Evolutionary conservation across 2,113 vertebrate genomes (phyloP).

Genomic region (Peromyscus californicus): DNA sequence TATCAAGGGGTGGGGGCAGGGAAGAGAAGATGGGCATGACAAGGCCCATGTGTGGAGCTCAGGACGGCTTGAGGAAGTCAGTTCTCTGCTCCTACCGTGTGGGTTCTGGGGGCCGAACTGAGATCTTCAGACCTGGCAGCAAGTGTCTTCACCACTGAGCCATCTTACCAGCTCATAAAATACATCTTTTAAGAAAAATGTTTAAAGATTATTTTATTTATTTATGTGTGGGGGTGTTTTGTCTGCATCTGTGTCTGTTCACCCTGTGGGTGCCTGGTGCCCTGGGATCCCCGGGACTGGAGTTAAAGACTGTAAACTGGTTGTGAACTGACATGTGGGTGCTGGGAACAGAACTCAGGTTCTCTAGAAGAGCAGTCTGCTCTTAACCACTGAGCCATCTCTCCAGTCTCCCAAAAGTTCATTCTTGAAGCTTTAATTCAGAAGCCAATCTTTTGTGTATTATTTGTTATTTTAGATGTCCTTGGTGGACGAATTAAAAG

Average conservation of each 20-base stretch:
- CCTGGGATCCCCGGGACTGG: background rate
- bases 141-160: background rate
- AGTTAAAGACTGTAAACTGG: background rate
- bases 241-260: background rate
- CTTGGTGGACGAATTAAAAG: constrained; percentile 95
- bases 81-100: background rate
- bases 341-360: background rate
- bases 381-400: background rate
- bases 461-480: constrained; percentile 88
- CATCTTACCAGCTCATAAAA: background rate
- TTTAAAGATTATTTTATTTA: background rate
- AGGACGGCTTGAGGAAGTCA: background rate
- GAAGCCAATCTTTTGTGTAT: background rate
- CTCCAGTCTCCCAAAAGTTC: background rate
- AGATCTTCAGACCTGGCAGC: background rate
- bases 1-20: background rate
- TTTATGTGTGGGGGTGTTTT: background rate
- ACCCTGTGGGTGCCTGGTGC: background rate
- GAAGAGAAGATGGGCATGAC: background rate
- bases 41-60: background rate
- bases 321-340: background rate
- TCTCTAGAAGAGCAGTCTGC: background rate
- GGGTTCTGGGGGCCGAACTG: background rate
- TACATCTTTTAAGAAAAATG: background rate
- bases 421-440: background rate